These are phyloP conservation scores for Rallus crepitans DNA, from an alignment of 2,797 vertebrate genomes.

Conservation along the genomic window DNA sequence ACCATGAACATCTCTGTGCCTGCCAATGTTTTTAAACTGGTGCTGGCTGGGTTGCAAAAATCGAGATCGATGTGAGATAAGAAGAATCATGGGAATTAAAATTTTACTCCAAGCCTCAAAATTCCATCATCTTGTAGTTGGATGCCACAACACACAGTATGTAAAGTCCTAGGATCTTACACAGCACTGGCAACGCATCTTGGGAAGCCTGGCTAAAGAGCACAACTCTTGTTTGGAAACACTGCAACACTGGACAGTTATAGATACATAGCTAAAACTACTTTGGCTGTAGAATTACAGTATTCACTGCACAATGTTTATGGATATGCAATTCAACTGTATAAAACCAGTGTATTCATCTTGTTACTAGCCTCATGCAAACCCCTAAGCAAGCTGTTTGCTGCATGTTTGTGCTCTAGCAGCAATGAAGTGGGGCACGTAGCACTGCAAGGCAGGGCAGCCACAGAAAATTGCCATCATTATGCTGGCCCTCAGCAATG, in stretches of 20 bases:
- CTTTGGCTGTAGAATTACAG: not conserved
- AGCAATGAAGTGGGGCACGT: not conserved
- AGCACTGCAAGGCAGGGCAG: not conserved
- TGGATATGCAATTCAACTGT: not conserved
- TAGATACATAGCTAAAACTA: not conserved
- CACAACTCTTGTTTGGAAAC: not conserved
- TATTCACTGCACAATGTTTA: not conserved
- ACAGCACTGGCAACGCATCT: not conserved
- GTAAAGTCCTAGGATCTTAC: not conserved
- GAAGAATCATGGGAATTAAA: constrained; percentile 30
- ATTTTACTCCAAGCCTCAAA: constrained; percentile 44
- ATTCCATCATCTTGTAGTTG: constrained; percentile 20
- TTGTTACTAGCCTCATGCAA: not conserved
- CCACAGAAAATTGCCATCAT: not conserved
- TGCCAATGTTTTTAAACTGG: constrained; percentile 57
- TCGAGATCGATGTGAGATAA: constrained; percentile 16
- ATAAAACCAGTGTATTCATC: not conserved
- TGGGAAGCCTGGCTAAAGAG: not conserved
- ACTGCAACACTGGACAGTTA: not conserved
- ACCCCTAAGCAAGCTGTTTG: not conserved
- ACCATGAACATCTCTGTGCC: not conserved
- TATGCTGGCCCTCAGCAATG: not conserved
- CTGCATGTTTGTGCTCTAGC: not conserved
- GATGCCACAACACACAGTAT: not conserved
- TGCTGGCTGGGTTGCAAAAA: constrained; percentile 20